phyloP scores from a whole-genome alignment of 2,888 invertebrate genomes.

The Philhelius pedissequus region DNA sequence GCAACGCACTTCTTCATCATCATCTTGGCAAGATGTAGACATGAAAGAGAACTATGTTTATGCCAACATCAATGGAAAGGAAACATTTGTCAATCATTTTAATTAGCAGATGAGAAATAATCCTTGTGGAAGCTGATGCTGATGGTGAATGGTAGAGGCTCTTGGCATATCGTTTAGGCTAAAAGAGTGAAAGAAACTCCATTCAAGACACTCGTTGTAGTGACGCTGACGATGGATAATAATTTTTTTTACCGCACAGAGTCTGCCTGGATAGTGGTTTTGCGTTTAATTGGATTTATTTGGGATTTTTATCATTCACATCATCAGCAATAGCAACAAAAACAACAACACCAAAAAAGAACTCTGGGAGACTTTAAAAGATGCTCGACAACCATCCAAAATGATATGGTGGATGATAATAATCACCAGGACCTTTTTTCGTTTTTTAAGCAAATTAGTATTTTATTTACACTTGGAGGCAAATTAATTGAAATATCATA shows the following conservation, averaged over 20 bases:
- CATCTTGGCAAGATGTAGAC: slow-evolving; percentile 45
- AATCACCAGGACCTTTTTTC: slow-evolving; percentile 22
- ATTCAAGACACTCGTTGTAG: slow-evolving; percentile 15
- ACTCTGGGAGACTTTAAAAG: slow-evolving; percentile 10
- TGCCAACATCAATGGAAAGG: slow-evolving; percentile 70
- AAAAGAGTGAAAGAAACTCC: background rate
- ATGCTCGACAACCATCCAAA: slow-evolving; percentile 28
- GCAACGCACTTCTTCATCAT: slow-evolving; percentile 20
- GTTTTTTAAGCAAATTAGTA: background rate
- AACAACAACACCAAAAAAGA: background rate
- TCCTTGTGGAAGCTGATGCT: slow-evolving; percentile 28
- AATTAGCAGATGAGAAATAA: slow-evolving; percentile 69
- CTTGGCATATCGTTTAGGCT: background rate
- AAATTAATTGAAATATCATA: slow-evolving; percentile 65
- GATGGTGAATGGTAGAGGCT: slow-evolving; percentile 27
- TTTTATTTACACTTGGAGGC: background rate
- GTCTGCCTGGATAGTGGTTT: slow-evolving; percentile 20
- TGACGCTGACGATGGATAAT: slow-evolving; percentile 64
- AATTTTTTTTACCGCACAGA: slow-evolving; percentile 17
- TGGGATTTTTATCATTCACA: slow-evolving; percentile 59
- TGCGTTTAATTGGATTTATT: slow-evolving; percentile 65
- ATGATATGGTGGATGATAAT: slow-evolving; percentile 38
- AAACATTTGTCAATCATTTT: slow-evolving; percentile 70
- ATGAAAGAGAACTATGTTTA: slow-evolving; percentile 66
- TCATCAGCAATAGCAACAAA: slow-evolving; percentile 2